phyloP scores from a whole-genome alignment of 2,888 invertebrate species.

The Drosophila pegasa region DNA sequence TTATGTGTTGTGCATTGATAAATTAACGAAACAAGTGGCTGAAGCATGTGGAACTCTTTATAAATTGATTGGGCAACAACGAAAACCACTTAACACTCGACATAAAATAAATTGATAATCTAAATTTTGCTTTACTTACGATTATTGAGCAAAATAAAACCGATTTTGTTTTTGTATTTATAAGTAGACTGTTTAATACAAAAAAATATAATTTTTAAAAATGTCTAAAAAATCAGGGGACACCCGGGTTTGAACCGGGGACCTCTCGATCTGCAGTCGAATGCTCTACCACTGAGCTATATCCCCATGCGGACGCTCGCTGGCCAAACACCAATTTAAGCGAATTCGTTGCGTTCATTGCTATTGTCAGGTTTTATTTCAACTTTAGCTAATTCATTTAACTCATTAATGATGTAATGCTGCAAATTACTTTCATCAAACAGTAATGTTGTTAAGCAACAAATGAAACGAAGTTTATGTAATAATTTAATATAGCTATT shows the following conservation, averaged over 20 bases:
- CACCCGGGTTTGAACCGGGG: constrained; percentile 80
- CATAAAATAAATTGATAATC: constrained; percentile 13
- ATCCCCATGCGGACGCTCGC: constrained; percentile 54
- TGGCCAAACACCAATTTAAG: constrained; percentile 8
- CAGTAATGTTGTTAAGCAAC: neutral
- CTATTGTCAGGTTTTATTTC: neutral
- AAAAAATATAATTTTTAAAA: neutral
- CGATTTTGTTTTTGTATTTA: neutral
- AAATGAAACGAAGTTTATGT: neutral
- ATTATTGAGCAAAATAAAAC: neutral
- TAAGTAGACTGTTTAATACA: neutral
- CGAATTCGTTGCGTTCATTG: neutral
- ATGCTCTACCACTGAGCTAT: constrained; percentile 81
- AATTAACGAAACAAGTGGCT: constrained; percentile 21
- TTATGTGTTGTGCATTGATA: constrained; percentile 25
- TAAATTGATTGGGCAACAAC: constrained; percentile 12
- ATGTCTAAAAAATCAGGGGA: constrained; percentile 62
- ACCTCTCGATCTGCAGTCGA: constrained; percentile 82
- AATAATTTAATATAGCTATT: neutral
- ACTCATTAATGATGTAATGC: constrained; percentile 10
- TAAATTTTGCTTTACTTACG: neutral
- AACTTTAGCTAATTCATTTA: constrained; percentile 3
- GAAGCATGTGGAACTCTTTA: constrained; percentile 9
- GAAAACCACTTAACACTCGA: constrained; percentile 19
- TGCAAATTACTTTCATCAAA: constrained; percentile 2